Evolutionary conservation across 2,888 invertebrate genomes (phyloP), one percentile per base, ranked within the genome.

Genomic region (Coremacera marginata): DNA sequence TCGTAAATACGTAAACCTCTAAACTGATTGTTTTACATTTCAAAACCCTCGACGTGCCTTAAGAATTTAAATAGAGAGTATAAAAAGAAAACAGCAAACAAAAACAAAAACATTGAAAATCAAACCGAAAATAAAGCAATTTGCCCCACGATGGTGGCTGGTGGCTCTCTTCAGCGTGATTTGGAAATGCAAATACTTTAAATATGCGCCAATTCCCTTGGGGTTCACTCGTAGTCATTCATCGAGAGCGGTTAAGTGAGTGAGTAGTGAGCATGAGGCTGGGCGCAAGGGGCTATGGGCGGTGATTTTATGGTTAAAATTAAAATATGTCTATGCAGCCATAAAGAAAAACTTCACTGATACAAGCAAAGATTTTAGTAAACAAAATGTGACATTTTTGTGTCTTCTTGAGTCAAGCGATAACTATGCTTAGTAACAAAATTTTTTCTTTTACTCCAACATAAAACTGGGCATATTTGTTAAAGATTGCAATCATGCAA

Each of bases 1-100:
- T 34, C 44, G 22, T 67, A 67, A 67, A 37, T 19, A 19, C 76
- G 62, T 81, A 79, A 81, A 81, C 78, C 78, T 72, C 70, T 79
- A 80, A 79, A 79, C 80, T 80, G 81, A 79, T 81, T 81, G 80
- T 81, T 81, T 81, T 80, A 78, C 80, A 80, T 80, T 70, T 31
- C 55, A 55, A 70, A 70, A 27, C 27, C 52, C 52, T 27, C 49
- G 31, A 16, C 44, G 67, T 37, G 65, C n/a, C 8, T 37, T 65
- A 19, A 37, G 67, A 67, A 67, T 67, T 67, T 37, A 67, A 67
- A 44, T 67, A 67, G 44, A 67, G 44, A 44, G 7, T 9, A 14
- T 14, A 49, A 70, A 70, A 51, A 70, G 27, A 25, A 27, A 51
- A 70, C 1, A 44, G n/a, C 11, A 70, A 27, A 16, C 27, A 52